Base-by-base conservation (phyloP, 1,140 invertebrate species). In the Drosophila takahashii region DNA sequence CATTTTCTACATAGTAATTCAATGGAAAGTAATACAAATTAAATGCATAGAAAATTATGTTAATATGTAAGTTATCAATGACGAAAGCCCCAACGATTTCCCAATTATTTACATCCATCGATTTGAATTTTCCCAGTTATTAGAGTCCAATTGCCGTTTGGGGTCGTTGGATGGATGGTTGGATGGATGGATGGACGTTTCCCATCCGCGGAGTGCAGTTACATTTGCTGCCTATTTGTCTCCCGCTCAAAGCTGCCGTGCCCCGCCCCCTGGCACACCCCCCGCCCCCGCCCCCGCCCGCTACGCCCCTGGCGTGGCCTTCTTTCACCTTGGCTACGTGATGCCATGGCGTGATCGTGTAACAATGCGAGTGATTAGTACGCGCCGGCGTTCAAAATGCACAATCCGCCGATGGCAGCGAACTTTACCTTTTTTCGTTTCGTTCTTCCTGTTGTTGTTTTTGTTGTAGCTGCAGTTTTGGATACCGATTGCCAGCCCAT, bases 361-460 rank as follows among this genome's bases (percentile, higher is more conserved):
- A 89, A 89, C 84, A 89, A 89, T 89, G 84, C 84, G 79, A 89
- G 84, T 89, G 84, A 89, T 89, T 89, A 89, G 84, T 89, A 89
- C 84, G 84, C 84, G 84, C 84, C 84, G 84, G 84, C 84, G 84
- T 89, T 89, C 84, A 70, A 77, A 74, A 79, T 79, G 81, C 54
- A 75, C 79, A 75, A 73, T 60, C 62, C 47, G 51, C 65, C 67
- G 54, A 77, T 74, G 64, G 50, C 66, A 75, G 61, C 52, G 60
- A 75, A 75, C 71, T 56, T 53, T 56, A 54, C 54, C 32, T 59
- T 52, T 36, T 41, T 41, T 41, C n/a, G n/a, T 41, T 1, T 13
- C n/a, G 1, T 8, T n/a, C n/a, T n/a, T n/a, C n/a, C n/a, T 7
- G 37, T 7, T 15, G 13, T 18, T 16, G 15, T 18, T 16, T 15